Conservation (phyloP, 2,113 vertebrate genomes). For the Rhodinocichla rosea region DNA sequence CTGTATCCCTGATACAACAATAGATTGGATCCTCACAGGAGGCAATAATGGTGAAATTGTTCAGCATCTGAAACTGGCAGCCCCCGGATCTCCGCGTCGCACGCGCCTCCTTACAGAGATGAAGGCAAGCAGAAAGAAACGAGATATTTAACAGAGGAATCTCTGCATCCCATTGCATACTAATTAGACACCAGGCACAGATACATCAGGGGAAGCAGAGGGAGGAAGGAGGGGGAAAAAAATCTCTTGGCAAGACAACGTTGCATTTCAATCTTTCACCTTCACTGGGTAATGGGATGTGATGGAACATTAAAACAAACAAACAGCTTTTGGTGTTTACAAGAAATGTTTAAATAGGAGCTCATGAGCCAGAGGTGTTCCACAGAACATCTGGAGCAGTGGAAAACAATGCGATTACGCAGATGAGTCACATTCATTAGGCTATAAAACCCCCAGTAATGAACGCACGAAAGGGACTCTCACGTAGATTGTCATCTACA, state of each 20-base stretch:
- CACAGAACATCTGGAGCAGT: conserved; percentile 78
- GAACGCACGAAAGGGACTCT: conserved; percentile 61
- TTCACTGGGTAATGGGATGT: conserved; percentile 78
- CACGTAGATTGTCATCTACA: conserved; percentile 60
- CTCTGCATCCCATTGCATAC: conserved; percentile 61
- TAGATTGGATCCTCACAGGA: background rate
- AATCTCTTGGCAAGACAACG: conserved; percentile 71
- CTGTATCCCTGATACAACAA: background rate
- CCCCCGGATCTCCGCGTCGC: background rate
- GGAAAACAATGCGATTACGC: conserved; percentile 75
- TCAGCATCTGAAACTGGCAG: background rate
- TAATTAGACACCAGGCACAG: conserved; percentile 68
- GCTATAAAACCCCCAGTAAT: conserved; percentile 74
- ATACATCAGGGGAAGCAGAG: conserved; percentile 50
- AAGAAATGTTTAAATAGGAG: conserved; percentile 76
- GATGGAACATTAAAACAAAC: conserved; percentile 81
- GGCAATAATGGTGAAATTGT: background rate
- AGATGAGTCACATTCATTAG: conserved; percentile 79
- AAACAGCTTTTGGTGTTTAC: conserved; percentile 82
- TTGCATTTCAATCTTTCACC: conserved; percentile 75
- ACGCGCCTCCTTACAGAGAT: background rate
- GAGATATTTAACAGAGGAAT: conserved; percentile 52
- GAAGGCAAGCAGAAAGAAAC: conserved; percentile 43
- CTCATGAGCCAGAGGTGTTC: conserved; percentile 72
- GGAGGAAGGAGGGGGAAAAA: conserved; percentile 42